Evolutionary conservation across 1,140 invertebrate species (phyloP).

Genomic region (Stratiolaelaps scimitus): DNA sequence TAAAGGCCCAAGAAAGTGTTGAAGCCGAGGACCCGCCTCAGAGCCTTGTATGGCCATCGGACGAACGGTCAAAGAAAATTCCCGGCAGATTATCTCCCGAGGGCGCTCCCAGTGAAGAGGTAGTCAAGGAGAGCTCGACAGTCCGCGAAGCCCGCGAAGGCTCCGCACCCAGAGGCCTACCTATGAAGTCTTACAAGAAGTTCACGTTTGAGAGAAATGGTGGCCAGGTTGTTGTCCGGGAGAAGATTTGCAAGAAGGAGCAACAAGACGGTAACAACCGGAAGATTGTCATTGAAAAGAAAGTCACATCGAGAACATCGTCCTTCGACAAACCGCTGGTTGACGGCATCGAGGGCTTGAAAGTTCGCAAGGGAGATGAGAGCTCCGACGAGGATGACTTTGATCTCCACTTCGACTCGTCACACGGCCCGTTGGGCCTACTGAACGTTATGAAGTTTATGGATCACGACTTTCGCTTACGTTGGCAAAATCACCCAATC

Average conservation of each 20-base stretch:
- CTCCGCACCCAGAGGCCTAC: neutral
- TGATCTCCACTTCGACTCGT: constrained; percentile 16
- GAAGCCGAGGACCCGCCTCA: neutral
- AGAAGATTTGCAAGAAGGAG: constrained; percentile 23
- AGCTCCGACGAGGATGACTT: constrained; percentile 26
- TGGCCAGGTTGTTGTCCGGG: constrained; percentile 16
- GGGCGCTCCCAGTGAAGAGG: neutral
- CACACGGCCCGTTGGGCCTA: constrained; percentile 3
- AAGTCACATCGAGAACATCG: constrained; percentile 13
- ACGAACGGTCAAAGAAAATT: neutral
- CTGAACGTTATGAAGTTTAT: constrained; percentile 27
- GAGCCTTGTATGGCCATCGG: constrained; percentile 16
- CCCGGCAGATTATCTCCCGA: constrained; percentile 22
- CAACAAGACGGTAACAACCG: constrained; percentile 6
- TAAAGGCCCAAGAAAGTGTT: neutral
- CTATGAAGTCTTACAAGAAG: constrained; percentile 25
- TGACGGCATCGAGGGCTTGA: neutral
- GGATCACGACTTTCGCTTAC: constrained; percentile 15
- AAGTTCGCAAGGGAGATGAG: neutral
- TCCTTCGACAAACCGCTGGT: neutral
- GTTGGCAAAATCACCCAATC: constrained; percentile 22
- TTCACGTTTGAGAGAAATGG: constrained; percentile 20
- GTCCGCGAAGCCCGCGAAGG: neutral
- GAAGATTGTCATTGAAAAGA: constrained; percentile 5
- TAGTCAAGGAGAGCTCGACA: neutral